These are phyloP conservation scores for Lasioglossum lativentre DNA, from an alignment of 2,888 invertebrate genomes.

Conservation along the genomic window DNA sequence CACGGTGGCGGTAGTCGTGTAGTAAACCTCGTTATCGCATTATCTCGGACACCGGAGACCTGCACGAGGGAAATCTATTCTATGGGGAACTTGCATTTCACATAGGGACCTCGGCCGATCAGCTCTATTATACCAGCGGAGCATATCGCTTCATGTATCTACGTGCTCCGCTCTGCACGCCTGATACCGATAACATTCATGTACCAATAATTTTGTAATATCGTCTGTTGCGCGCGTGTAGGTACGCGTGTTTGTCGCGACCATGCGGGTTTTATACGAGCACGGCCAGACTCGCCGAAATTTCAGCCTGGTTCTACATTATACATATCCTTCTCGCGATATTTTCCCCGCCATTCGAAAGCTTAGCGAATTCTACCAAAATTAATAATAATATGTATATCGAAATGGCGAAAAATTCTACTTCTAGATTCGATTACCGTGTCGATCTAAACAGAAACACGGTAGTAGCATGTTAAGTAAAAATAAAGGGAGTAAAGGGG, in stretches of 20 bases:
- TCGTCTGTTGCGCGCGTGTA: constrained; percentile 55
- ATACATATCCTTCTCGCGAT: no score
- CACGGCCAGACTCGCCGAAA: background rate
- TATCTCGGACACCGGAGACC: constrained; percentile 76
- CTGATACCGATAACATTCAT: constrained; percentile 81
- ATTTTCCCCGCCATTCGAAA: background rate
- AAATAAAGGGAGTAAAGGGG: background rate
- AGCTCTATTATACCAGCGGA: constrained; percentile 69
- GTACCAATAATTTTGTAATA: constrained; percentile 80
- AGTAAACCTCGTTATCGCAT: constrained; percentile 78
- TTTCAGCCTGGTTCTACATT: background rate
- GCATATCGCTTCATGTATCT: constrained; percentile 78
- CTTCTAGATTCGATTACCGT: background rate
- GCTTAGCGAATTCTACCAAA: background rate
- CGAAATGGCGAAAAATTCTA: background rate
- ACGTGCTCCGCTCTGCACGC: constrained; percentile 72
- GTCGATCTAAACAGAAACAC: background rate
- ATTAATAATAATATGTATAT: background rate
- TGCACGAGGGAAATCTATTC: constrained; percentile 72
- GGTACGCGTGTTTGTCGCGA: background rate
- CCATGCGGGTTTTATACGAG: background rate
- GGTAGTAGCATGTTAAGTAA: background rate
- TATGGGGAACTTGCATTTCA: constrained; percentile 77
- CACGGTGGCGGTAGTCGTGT: constrained; percentile 67
- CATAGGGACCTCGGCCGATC: constrained; percentile 73